Evolutionary conservation across 1,140 invertebrate genomes (phyloP), one percentile per base, ranked within the genome.

Genomic region (Bicyclus anynana): DNA sequence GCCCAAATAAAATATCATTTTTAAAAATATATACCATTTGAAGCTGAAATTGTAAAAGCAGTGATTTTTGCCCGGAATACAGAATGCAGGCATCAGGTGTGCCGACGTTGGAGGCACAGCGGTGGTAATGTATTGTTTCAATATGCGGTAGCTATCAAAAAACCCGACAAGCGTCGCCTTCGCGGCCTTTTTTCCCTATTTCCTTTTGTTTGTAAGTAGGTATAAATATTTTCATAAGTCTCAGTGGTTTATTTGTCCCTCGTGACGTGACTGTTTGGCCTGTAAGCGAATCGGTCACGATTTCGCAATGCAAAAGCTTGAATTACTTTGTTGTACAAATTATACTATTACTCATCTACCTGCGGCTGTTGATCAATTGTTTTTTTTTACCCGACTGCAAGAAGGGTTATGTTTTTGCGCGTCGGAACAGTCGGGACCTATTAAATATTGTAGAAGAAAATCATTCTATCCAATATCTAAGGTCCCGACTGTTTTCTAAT

Each of bases 101-200:
- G 59, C 26, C 44, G 52, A 60, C 61, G 62, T 68, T 59, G 59
- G 59, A 17, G 53, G 44, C 46, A 53, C 14, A 61, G 18, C 29
- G 23, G 20, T 18, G 59, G 62, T 69, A 71, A 73, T 70, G 63
- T 71, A 75, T 73, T 67, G 67, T 69, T 71, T 62, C 66, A 63
- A 67, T 69, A 60, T 60, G 52, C 37, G 52, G 52, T 40, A 47
- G 57, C 54, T 65, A 69, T 69, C 62, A 67, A 60, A 68, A 62
- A 50, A 26, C 37, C 49, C 57, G 56, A 44, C 60, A 63, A 62
- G 52, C 33, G 52, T 57, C 60, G 59, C 47, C 53, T 49, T 61
- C 59, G 56, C 35, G 40, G 47, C 57, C 54, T 51, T 66, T 61
- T 62, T 56, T 69, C 56, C 42, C 33, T 27, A 33, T 38, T 48